Evolutionary conservation across 2,888 invertebrate species (phyloP), one percentile per base, ranked within the genome.

Genomic region (Chrysolina americana): DNA sequence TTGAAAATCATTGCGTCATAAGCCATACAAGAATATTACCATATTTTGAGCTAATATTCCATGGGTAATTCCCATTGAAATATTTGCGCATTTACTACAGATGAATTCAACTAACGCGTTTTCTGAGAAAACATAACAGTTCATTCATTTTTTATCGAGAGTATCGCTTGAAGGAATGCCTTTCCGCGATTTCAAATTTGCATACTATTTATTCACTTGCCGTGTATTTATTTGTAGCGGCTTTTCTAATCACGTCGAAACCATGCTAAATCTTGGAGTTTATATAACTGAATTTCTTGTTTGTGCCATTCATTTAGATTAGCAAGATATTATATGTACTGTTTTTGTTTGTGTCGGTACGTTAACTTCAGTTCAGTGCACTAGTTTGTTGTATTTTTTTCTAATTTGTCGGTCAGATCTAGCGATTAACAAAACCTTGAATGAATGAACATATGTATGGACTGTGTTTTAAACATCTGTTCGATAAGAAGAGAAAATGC

Each of bases 301-400:
- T 64, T 65, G 23, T 64, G 68, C 76, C 76, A 73, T 76, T 76
- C 70, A 70, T 65, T 71, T 44, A 66, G 73, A 66, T 73, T 68
- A 62, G 70, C 70, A 68, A 73, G 70, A 70, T 70, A 70, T 41
- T 47, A 53, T 62, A 50, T 56, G 44, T 23, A 13, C 5, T 64
- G 53, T 53, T 53, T 64, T 63, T 44, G n/a, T 63, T 65, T 65
- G 56, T 44, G 56, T 41, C 44, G 56, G 53, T 53, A 71, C 56
- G 65, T 65, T 71, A 68, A 68, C 56, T 71, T 44, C 41, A 68
- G 68, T 73, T 68, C 73, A 63, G 41, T 68, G 47, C 41, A 69
- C 69, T 69, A 56, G 65, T 65, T 71, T 53, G 21, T 53, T 53
- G 9, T 19, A 21, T 13, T 21, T 11, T 53, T 53, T 53, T 17